Evolutionary conservation across 2,113 vertebrate genomes (phyloP), one percentile per base, ranked within the genome.

Genomic region (Ochotona curzoniae): DNA sequence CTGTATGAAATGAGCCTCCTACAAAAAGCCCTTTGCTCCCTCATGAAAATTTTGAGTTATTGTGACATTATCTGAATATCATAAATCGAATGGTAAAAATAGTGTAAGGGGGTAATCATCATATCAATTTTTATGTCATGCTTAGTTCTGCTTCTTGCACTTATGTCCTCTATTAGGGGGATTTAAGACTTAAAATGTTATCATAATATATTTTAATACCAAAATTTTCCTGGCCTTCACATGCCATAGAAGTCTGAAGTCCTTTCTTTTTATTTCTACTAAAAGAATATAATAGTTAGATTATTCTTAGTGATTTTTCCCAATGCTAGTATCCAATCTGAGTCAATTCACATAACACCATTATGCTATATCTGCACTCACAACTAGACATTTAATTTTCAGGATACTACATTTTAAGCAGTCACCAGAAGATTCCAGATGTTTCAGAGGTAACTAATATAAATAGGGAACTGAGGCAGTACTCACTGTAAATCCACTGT

Each of bases 321-420:
- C 91, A 93, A 73, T 89, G 93, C 94, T 93, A 95, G 30, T 79
- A 78, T 95, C 93, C 78, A 74, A 35, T 88, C 78, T 91, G 82
- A 93, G 84, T 95, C 83, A 81, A 32, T 83, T 88, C 51, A 89
- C 71, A 87, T 92, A 93, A 66, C 70, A 86, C 83, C 85, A 75
- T 83, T 85, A 25, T 81, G 30, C 69, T 94, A 71, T 30, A 79
- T 93, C 64, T 82, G 32, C 51, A 79, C 61, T 94, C 69, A 93
- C 78, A 95, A 87, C 44, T 54, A 95, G 84, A 95, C 83, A 91
- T 69, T 78, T 82, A 95, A 90, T 91, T 97, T 95, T 94, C 87
- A 94, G 66, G 78, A 73, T 64, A 91, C 74, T 5, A 74, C 94
- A 93, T 96, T 96, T 96, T 94, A 95, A 96, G 87, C 94, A 97